phyloP scores from a whole-genome alignment of 2,113 vertebrate species.

The Forbesichthys agassizii region DNA sequence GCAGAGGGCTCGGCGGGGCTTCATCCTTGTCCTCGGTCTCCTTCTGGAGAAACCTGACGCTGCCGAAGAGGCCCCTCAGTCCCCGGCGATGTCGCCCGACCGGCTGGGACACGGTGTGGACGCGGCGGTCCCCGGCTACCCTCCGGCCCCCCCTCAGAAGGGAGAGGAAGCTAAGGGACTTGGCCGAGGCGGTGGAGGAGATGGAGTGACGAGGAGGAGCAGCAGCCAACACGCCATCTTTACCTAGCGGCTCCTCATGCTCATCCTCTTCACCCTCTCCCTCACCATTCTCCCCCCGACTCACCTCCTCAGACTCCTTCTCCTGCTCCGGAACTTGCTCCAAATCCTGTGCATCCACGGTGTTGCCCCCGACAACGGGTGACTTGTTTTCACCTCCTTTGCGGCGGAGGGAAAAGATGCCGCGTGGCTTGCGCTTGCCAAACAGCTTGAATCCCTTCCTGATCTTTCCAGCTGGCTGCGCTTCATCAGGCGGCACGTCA shows the following conservation, averaged over 20 bases:
- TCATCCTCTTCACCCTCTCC: conserved; percentile 31
- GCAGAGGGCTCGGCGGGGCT: conserved; percentile 78
- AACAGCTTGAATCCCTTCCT: conserved; percentile 97
- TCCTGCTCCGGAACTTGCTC: conserved; percentile 62
- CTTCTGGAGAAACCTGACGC: conserved; percentile 81
- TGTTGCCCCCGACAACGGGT: conserved; percentile 83
- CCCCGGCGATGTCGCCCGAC: conserved; percentile 83
- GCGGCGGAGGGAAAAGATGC: conserved; percentile 90
- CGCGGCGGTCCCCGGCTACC: conserved; percentile 69
- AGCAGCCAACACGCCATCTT: conserved; percentile 69
- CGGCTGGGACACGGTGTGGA: conserved; percentile 79
- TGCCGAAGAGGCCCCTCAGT: conserved; percentile 85
- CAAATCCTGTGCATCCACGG: conserved; percentile 74
- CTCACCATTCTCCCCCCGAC: conserved; percentile 76
- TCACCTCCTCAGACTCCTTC: conserved; percentile 67
- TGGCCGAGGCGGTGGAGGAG: conserved; percentile 78
- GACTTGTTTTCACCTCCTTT: conserved; percentile 84
- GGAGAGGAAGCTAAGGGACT: conserved; percentile 89
- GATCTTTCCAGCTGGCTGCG: conserved; percentile 89
- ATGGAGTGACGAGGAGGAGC: conserved; percentile 76
- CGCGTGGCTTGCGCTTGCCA: conserved; percentile 87
- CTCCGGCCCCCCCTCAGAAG: conserved; percentile 81
- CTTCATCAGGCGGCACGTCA: conserved; percentile 80
- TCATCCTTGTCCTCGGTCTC: conserved; percentile 81
- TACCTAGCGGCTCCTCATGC: conserved; percentile 37